Percentiles rank a stretch among this genome's conserved stretches.
Conservation (phyloP, 2,797 vertebrate species). For the Fistularia commersonii region DNA sequence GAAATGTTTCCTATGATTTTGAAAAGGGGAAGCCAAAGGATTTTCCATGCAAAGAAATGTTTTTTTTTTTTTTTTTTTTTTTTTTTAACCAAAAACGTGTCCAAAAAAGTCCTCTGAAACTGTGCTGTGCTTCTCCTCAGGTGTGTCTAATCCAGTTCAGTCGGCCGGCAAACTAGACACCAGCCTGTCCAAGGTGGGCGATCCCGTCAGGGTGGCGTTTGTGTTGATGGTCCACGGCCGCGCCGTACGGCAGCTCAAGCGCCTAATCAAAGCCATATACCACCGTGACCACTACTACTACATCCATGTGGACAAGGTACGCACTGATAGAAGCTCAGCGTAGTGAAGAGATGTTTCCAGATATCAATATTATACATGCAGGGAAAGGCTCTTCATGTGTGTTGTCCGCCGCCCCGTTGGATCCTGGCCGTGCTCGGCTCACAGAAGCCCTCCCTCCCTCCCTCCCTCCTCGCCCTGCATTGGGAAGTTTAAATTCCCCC, state of each 20-base stretch:
- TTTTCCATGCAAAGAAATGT: too few species aligned
- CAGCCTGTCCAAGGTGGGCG: conserved; percentile 74
- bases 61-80: too few species aligned
- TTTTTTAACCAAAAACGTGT: too few species aligned
- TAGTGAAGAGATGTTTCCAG: neutral
- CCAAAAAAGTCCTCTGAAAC: neutral
- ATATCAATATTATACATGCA: neutral
- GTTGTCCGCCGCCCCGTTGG: too few species aligned
- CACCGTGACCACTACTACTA: conserved; percentile 95
- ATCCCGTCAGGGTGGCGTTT: conserved; percentile 86
- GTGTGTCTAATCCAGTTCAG: conserved; percentile 80
- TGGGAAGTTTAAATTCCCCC: conserved; percentile 39
- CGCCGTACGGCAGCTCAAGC: conserved; percentile 88
- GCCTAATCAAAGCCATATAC: conserved; percentile 95
- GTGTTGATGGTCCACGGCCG: conserved; percentile 94
- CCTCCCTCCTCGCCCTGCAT: conserved; percentile 22
- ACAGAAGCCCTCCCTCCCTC: conserved; percentile 23
- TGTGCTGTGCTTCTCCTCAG: conserved; percentile 55
- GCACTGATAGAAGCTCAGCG: neutral
- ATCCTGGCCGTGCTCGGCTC: conserved; percentile 8
- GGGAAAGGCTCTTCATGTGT: neutral
- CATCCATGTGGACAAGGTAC: conserved; percentile 95
- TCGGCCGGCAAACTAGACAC: conserved; percentile 77
- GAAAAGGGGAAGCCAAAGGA: neutral
- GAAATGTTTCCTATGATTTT: neutral